Evolutionary conservation across 2,888 invertebrate genomes (phyloP), one percentile per base, ranked within the genome.

Genomic region (Drosophila colorata): DNA sequence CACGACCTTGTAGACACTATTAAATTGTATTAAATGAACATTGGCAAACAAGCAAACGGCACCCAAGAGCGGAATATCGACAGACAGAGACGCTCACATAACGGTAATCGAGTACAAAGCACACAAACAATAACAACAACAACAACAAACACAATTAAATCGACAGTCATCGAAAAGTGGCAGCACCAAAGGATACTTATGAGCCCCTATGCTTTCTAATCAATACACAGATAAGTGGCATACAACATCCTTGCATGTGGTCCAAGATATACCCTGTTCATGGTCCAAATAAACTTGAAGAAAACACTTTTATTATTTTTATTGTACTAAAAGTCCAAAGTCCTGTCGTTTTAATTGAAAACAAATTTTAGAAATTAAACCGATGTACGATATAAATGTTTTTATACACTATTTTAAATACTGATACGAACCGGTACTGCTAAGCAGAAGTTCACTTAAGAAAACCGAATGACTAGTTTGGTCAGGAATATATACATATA

Each of bases 11-110:
- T 49, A 38, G 55, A 58, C 55, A 48, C 49, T 66, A 80, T 75
- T 73, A 56, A 73, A 81, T 79, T 78, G 18, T 59, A 73, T 75
- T 72, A 72, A 68, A 67, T 66, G 59, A 56, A 49, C 64, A 74
- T 71, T 63, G 60, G 64, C 69, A 80, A 80, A 69, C 55, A 78
- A 49, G 41, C 51, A 57, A 64, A 64, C 44, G 55, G 44, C 60
- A 61, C 76, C 37, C 28, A 37, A 13, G 33, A 52, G 33, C 44
- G 51, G 46, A 37, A 40, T 25, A 48, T 31, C 33, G 40, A 25
- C 46, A 33, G 41, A 55, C 49, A 25, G 43, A n/a, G 13, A 31
- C 18, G n/a, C 25, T 16, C 35, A 16, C 38, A 35, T 5, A 46
- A 43, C 16, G 37, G 46, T 51, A 37, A 51, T 67, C 47, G 31